Conservation (phyloP, 2,888 invertebrate genomes). For the Epinotia ramella region DNA sequence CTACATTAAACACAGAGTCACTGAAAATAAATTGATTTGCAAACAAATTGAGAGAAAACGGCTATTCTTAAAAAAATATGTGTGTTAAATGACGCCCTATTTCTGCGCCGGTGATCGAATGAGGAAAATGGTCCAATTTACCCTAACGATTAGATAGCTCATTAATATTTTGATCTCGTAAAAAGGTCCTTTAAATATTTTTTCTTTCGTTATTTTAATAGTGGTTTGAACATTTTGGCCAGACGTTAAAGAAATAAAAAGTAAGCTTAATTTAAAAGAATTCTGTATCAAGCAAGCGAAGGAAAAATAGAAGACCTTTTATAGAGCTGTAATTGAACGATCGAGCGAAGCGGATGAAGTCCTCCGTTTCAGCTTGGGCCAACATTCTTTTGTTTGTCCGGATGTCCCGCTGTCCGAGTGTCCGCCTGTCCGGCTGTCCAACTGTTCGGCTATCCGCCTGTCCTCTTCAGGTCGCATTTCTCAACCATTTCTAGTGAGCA, state of each 20-base stretch:
- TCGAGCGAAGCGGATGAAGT: too few relatives aligned
- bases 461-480: too few relatives aligned
- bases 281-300: neutral
- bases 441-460: too few relatives aligned
- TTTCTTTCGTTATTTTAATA: slow-evolving; percentile 16
- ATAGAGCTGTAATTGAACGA: neutral
- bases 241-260: neutral
- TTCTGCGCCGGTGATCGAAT: slow-evolving; percentile 21
- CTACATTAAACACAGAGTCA: slow-evolving; percentile 5
- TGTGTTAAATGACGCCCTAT: slow-evolving; percentile 34
- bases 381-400: neutral
- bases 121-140: slow-evolving; percentile 41
- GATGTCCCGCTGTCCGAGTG: too few relatives aligned
- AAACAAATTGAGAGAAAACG: slow-evolving; percentile 14
- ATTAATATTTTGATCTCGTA: slow-evolving; percentile 36
- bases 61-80: neutral
- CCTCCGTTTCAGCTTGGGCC: too few relatives aligned
- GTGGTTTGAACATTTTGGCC: neutral
- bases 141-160: slow-evolving; percentile 37
- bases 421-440: too few relatives aligned
- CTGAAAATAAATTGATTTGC: slow-evolving; percentile 10
- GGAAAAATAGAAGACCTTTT: neutral
- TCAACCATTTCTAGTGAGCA: too few relatives aligned
- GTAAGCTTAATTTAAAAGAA: neutral
- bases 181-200: slow-evolving; percentile 16